Percentiles rank a stretch among this genome's conserved stretches.
These are phyloP conservation scores for Seira ritae DNA, from an alignment of 2,888 invertebrate species.

Conservation along the genomic window DNA sequence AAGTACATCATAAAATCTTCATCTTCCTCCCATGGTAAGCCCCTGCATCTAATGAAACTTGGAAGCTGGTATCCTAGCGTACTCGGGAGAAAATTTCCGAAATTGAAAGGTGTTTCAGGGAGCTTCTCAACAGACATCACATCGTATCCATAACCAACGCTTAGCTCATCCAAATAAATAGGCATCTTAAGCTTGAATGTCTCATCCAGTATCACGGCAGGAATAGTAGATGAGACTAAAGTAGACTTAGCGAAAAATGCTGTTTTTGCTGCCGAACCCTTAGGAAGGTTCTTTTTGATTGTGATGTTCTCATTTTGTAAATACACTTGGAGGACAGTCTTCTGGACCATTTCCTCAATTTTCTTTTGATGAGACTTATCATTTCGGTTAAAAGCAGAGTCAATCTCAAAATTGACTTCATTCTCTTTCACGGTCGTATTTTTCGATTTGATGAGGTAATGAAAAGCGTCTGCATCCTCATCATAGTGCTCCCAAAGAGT, in stretches of 20 bases:
- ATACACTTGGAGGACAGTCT: slow-evolving; percentile 26
- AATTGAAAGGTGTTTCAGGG: slow-evolving; percentile 22
- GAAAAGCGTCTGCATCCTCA: slow-evolving; percentile 29
- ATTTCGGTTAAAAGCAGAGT: neutral
- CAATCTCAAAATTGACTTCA: slow-evolving; percentile 21
- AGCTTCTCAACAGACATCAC: slow-evolving; percentile 18
- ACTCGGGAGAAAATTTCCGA: neutral
- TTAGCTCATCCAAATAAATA: slow-evolving; percentile 1
- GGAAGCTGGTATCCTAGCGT: slow-evolving; percentile 29
- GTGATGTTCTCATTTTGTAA: slow-evolving; percentile 29
- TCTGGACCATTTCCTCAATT: slow-evolving; percentile 14
- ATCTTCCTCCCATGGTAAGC: neutral
- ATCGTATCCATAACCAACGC: slow-evolving; percentile 40
- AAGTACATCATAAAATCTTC: slow-evolving; percentile 11
- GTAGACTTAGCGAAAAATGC: slow-evolving; percentile 25
- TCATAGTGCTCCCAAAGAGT: slow-evolving; percentile 10
- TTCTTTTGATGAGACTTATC: neutral
- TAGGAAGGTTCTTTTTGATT: neutral
- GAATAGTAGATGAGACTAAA: neutral
- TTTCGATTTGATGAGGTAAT: slow-evolving; percentile 13
- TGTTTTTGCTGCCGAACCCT: neutral
- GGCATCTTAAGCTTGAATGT: slow-evolving; percentile 35
- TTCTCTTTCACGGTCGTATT: neutral
- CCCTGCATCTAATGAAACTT: slow-evolving; percentile 29
- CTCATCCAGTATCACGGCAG: neutral